Percentiles rank a stretch among this genome's conserved stretches.
These are phyloP conservation scores for Chanos chanos DNA, from an alignment of 2,797 vertebrate genomes.

Conservation along the genomic window DNA sequence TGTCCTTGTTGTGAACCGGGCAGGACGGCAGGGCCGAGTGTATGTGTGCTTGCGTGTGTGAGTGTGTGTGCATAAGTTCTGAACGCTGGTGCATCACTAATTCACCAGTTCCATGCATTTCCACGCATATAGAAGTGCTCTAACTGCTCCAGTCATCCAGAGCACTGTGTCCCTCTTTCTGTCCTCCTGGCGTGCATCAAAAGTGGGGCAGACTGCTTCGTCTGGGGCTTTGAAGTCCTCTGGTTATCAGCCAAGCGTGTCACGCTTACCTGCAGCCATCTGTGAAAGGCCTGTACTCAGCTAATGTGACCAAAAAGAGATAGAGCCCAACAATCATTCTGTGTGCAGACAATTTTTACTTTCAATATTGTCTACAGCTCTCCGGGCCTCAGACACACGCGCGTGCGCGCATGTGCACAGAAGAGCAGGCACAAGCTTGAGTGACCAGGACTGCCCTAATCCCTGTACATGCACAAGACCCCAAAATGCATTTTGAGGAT, in stretches of 20 bases:
- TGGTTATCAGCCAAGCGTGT: conserved; percentile 70
- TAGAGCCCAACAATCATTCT: conserved; percentile 2
- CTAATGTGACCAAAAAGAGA: conserved; percentile 51
- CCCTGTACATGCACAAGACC: no score
- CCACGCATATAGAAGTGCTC: conserved; percentile 36
- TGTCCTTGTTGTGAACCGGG: no score
- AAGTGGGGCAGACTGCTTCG: conserved; percentile 57
- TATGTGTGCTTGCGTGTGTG: conserved; percentile 1
- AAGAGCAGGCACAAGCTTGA: background rate
- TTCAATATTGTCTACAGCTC: conserved; percentile 17
- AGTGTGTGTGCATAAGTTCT: conserved; percentile 1
- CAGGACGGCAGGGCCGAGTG: background rate
- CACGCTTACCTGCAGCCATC: conserved; percentile 73
- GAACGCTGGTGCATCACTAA: conserved; percentile 34
- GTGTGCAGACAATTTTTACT: conserved; percentile 18
- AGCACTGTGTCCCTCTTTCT: conserved; percentile 13
- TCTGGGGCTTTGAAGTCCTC: conserved; percentile 73
- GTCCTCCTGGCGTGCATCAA: conserved; percentile 54
- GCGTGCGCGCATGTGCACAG: background rate
- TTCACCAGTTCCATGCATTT: conserved; percentile 31
- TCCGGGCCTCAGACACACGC: background rate
- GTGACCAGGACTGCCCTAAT: no score
- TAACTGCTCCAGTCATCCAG: conserved; percentile 19
- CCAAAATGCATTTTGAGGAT: background rate
- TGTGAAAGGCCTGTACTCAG: conserved; percentile 68